phyloP scores from a whole-genome alignment of 1,140 invertebrate genomes.

The Apis cerana region DNA sequence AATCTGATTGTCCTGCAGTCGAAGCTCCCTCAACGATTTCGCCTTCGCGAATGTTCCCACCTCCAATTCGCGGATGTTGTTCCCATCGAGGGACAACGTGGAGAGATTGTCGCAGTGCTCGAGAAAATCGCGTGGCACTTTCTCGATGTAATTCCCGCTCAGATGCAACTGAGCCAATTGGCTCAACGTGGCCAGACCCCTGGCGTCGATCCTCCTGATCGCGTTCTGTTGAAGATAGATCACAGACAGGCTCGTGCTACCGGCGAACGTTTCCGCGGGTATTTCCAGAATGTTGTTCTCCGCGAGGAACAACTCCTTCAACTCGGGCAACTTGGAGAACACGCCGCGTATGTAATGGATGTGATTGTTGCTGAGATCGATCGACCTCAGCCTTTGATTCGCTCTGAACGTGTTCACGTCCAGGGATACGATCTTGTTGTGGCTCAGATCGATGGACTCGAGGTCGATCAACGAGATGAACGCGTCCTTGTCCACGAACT shows the following conservation, averaged over 20 bases:
- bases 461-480: conserved; percentile 88
- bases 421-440: conserved; percentile 91
- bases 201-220: conserved; percentile 87
- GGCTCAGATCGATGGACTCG: conserved; percentile 92
- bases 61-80: conserved; percentile 91
- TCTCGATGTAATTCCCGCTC: conserved; percentile 92
- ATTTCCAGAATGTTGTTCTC: conserved; percentile 95
- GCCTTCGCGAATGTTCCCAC: conserved; percentile 89
- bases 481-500: conserved; percentile 88
- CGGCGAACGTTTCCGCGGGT: conserved; percentile 89
- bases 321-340: conserved; percentile 89
- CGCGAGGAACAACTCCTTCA: conserved; percentile 91
- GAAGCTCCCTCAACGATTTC: conserved; percentile 88
- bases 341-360: conserved; percentile 91
- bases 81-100: conserved; percentile 94
- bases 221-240: conserved; percentile 94
- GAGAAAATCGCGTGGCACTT: conserved; percentile 88
- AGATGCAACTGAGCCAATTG: conserved; percentile 92
- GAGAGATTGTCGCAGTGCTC: conserved; percentile 87
- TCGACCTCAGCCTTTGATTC: conserved; percentile 88
- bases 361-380: conserved; percentile 94
- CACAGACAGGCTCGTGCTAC: conserved; percentile 88
- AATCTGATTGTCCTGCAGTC: conserved; percentile 92
- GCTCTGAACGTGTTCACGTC: conserved; percentile 87
- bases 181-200: conserved; percentile 86